Conservation (phyloP, 2,797 vertebrate species). For the Coluber constrictor region DNA sequence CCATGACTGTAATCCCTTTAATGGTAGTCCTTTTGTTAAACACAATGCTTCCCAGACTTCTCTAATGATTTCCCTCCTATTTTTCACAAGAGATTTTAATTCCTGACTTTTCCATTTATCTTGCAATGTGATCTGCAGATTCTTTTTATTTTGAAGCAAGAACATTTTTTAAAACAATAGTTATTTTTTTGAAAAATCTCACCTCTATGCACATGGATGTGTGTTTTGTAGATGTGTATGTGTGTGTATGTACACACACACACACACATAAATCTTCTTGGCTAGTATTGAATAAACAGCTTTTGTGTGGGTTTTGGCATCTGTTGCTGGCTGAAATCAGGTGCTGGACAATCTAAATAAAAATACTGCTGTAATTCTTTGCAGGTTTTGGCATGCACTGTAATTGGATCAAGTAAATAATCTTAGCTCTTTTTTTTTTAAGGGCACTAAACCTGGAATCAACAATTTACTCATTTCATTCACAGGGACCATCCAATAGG, state of each 20-base stretch:
- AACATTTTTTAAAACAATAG: background rate
- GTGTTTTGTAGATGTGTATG: background rate
- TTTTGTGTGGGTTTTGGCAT: conserved; percentile 22
- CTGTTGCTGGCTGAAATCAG: background rate
- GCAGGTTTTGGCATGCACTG: background rate
- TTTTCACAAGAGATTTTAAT: background rate
- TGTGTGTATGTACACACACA: background rate
- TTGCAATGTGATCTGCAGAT: background rate
- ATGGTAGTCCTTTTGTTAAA: background rate
- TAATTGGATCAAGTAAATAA: background rate
- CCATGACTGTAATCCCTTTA: background rate
- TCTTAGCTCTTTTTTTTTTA: background rate
- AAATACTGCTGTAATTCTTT: background rate
- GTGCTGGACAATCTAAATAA: conserved; percentile 6
- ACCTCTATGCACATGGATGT: background rate
- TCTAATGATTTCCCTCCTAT: background rate
- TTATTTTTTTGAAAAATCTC: background rate
- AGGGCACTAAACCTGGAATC: background rate
- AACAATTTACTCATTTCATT: background rate
- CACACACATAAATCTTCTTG: background rate
- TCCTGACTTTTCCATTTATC: background rate
- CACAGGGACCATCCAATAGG: background rate
- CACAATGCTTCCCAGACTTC: background rate
- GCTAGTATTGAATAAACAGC: conserved; percentile 6
- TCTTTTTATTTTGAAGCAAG: background rate